Base-by-base conservation (phyloP, 2,888 invertebrate genomes). In the Aporophyla nigra region DNA sequence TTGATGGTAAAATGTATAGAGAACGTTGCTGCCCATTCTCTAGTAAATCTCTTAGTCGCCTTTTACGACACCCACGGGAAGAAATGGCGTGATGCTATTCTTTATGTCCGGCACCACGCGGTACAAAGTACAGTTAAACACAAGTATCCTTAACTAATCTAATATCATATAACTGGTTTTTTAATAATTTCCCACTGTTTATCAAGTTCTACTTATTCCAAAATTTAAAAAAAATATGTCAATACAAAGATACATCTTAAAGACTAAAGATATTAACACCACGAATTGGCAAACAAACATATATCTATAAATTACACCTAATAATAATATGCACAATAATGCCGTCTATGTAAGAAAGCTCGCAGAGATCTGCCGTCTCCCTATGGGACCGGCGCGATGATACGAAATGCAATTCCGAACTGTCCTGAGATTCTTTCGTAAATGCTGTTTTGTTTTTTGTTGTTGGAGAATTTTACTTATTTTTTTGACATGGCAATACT, bases 341-440 rank as follows among this genome's bases (percentile, higher is more conserved):
- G 71, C 71, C 53, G 56, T 53, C 61, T 63, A 58, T 33, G 40
- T 72, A 62, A 54, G 58, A 77, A 80, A 83, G 84, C 84, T 83
- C 81, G 59, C 65, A 74, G 78, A 84, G 78, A 84, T 83, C 85
- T 78, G 81, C 78, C 65, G 19, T 7, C 61, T 71, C 71, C 82
- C 78, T 63, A 54, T 54, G 74, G 74, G 61, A n/a, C 27, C 12
- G 70, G 77, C 71, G 68, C 54, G 81, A 83, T 68, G 63, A 24
- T 76, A 71, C 63, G 67, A 78, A 75, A 84, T 78, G 46, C 56
- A 79, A 72, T 68, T 75, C 51, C 59, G 46, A 69, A 83, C 49
- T 77, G 51, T 63, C n/a, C 21, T 78, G 86, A 85, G 85, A 85
- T 85, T 85, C 85, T 63, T 65, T 61, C 33, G 16, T 75, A 71